phyloP scores from a whole-genome alignment of 2,888 invertebrate species.

The Frankliniella intonsa region DNA sequence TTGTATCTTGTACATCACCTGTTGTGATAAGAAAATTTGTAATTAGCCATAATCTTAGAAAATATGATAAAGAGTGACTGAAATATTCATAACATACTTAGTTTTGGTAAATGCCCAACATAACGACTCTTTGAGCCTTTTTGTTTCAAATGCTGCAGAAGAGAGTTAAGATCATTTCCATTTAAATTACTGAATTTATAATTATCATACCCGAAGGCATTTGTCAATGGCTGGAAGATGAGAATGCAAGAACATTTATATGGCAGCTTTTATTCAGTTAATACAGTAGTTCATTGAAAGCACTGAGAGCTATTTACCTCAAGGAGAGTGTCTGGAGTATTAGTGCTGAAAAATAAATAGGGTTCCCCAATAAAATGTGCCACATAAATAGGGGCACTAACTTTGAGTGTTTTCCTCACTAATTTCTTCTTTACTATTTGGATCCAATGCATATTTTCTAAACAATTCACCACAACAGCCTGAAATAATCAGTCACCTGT shows the following conservation, averaged over 20 bases:
- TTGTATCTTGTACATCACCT: background rate
- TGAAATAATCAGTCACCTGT: no score
- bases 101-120: background rate
- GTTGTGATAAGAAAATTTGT: background rate
- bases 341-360: slow-evolving; percentile 85
- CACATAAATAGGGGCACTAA: background rate
- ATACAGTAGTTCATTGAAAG: background rate
- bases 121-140: background rate
- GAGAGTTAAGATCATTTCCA: background rate
- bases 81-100: background rate
- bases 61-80: background rate
- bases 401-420: background rate
- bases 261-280: background rate
- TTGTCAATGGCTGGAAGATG: background rate
- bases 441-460: no score
- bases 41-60: background rate
- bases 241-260: background rate
- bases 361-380: slow-evolving; percentile 46
- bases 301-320: slow-evolving; percentile 60
- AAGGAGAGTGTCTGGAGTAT: slow-evolving; percentile 77
- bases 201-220: background rate
- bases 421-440: no score
- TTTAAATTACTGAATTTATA: slow-evolving; percentile 35
- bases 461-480: no score
- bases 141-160: background rate